These are phyloP conservation scores for Bostrychus sinensis DNA, from an alignment of 2,113 vertebrate species.

Conservation along the genomic window DNA sequence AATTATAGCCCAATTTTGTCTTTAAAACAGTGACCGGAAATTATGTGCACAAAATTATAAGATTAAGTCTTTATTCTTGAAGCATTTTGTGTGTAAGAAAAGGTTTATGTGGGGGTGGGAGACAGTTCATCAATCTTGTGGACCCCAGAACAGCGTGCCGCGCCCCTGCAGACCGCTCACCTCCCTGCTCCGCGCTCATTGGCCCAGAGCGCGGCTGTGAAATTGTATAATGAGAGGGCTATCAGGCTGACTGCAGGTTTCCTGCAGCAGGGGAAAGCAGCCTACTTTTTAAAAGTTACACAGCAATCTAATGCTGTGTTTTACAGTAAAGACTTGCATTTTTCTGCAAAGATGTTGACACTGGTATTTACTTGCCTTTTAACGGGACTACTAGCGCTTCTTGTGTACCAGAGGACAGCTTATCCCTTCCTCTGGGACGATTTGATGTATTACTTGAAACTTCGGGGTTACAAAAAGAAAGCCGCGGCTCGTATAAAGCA, in stretches of 20 bases:
- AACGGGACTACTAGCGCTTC: slow-evolving; percentile 69
- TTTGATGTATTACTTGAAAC: slow-evolving; percentile 79
- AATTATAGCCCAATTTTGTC: too few species aligned
- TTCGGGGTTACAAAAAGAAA: slow-evolving; percentile 61
- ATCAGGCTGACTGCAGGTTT: slow-evolving; percentile 11
- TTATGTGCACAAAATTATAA: too few species aligned
- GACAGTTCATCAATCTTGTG: neutral
- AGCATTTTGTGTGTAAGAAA: too few species aligned
- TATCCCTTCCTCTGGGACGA: slow-evolving; percentile 87
- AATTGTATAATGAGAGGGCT: slow-evolving; percentile 11
- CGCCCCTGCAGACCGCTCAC: neutral
- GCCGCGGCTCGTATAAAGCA: slow-evolving; percentile 63
- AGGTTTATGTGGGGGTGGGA: too few species aligned
- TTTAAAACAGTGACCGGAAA: neutral
- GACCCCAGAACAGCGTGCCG: neutral
- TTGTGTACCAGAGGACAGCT: slow-evolving; percentile 74
- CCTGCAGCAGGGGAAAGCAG: slow-evolving; percentile 47
- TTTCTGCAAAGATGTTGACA: slow-evolving; percentile 56
- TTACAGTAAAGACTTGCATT: neutral
- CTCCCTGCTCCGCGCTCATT: slow-evolving; percentile 12
- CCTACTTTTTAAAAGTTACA: slow-evolving; percentile 13
- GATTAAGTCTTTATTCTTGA: too few species aligned
- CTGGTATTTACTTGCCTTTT: slow-evolving; percentile 62
- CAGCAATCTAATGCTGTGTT: neutral
- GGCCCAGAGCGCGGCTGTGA: slow-evolving; percentile 12